Percentiles rank a stretch among this genome's conserved stretches.
These are phyloP conservation scores for Drosophila silvestris DNA, from an alignment of 2,888 invertebrate genomes.

Conservation along the genomic window DNA sequence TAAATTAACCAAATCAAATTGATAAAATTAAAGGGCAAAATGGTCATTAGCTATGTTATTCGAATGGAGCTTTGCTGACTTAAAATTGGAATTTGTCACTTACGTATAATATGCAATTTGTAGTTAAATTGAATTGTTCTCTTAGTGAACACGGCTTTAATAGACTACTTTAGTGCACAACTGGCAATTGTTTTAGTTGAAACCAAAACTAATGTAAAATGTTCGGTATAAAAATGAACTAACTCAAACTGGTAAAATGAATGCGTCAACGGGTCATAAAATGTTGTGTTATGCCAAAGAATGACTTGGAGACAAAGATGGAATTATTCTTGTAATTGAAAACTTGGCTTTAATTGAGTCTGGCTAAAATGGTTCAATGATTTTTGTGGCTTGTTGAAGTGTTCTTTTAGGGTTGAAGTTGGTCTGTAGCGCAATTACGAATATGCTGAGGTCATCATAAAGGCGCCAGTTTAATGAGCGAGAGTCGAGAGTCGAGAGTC, in stretches of 20 bases:
- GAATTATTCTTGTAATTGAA: slow-evolving; percentile 23
- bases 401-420: not conserved
- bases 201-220: slow-evolving; percentile 18
- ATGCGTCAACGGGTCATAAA: not conserved
- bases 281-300: not conserved
- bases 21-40: slow-evolving; percentile 1
- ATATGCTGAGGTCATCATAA: slow-evolving; percentile 64
- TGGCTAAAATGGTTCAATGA: slow-evolving; percentile 8
- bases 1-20: slow-evolving; percentile 6
- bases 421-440: slow-evolving; percentile 2
- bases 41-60: not conserved
- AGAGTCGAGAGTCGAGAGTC: not conserved
- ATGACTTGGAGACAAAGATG: not conserved
- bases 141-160: no score
- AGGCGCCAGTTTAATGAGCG: slow-evolving; percentile 66
- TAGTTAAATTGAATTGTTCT: not conserved
- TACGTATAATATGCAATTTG: not conserved
- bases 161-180: not conserved
- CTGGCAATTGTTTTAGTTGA: not conserved
- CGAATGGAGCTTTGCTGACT: not conserved
- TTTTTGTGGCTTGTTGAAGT: slow-evolving; percentile 17
- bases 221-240: slow-evolving; percentile 2
- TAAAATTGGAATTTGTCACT: not conserved
- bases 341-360: slow-evolving; percentile 9
- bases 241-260: slow-evolving; percentile 1